phyloP scores from a whole-genome alignment of 2,113 vertebrate species.

The Phylloscopus trochilus region DNA sequence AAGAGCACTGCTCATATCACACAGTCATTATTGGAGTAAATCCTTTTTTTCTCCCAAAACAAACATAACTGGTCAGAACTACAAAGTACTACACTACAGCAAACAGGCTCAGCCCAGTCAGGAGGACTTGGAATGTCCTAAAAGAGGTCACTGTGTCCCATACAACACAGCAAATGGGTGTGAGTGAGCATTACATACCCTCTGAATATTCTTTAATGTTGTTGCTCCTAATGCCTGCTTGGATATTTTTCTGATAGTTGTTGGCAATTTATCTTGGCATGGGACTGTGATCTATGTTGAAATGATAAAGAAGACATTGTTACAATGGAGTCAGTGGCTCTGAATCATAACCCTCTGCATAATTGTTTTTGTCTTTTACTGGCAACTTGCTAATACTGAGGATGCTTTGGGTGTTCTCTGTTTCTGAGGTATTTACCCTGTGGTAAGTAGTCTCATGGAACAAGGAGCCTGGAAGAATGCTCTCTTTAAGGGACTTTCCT shows the following conservation, averaged over 20 bases:
- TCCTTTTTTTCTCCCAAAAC: not conserved
- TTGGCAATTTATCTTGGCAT: slow-evolving; percentile 44
- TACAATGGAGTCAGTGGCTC: not conserved
- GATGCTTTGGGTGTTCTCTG: not conserved
- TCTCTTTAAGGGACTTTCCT: not conserved
- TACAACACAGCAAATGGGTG: not conserved
- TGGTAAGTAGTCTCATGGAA: not conserved
- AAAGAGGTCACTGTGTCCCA: not conserved
- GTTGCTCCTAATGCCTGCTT: slow-evolving; percentile 22
- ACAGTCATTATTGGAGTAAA: not conserved
- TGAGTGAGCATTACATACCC: not conserved
- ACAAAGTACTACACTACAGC: not conserved
- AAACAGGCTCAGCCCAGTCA: not conserved
- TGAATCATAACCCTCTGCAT: slow-evolving; percentile 13
- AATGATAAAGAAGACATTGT: slow-evolving; percentile 53
- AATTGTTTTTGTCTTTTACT: slow-evolving; percentile 10
- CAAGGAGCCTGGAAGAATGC: not conserved
- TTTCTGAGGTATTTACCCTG: not conserved
- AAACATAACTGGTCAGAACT: not conserved
- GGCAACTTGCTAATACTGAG: not conserved
- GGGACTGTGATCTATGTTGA: not conserved
- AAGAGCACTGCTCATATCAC: not conserved
- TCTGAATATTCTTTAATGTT: slow-evolving; percentile 13
- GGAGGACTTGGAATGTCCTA: not conserved
- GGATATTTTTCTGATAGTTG: slow-evolving; percentile 42